A percentile compares a stretch with the other conserved stretches of the same genome.
Evolutionary conservation across 2,113 vertebrate species (phyloP).

Genomic region (Gallinago media): DNA sequence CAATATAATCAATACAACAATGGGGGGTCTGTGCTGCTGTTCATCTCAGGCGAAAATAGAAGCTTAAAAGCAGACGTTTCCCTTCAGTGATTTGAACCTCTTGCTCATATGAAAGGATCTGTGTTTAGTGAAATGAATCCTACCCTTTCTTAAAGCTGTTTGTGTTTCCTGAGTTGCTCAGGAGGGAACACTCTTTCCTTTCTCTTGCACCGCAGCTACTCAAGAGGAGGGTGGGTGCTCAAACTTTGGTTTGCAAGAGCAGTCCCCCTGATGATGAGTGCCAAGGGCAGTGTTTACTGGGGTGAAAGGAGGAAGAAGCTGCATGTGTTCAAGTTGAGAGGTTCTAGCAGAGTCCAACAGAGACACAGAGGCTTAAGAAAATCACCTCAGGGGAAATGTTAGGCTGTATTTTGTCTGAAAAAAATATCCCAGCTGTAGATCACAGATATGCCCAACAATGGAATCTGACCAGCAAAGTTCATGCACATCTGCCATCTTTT

Average conservation of each 20-base stretch:
- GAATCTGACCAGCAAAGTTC: constrained; percentile 37
- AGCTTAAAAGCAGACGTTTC: not conserved
- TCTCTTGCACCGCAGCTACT: not conserved
- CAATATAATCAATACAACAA: not conserved
- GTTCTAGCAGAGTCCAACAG: not conserved
- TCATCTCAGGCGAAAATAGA: not conserved
- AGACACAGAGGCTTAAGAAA: not conserved
- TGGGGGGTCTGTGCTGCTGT: not conserved
- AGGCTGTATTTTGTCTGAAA: not conserved
- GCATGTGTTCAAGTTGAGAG: not conserved
- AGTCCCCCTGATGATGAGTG: fast-evolving
- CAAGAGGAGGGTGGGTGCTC: not conserved
- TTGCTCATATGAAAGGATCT: not conserved
- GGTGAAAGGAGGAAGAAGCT: not conserved
- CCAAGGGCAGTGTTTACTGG: not conserved
- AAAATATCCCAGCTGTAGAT: not conserved
- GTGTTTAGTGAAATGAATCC: not conserved
- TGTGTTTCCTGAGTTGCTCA: not conserved
- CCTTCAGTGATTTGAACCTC: not conserved
- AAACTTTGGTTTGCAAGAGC: not conserved
- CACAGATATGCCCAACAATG: not conserved
- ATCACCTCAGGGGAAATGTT: not conserved
- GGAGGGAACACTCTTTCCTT: constrained; percentile 3
- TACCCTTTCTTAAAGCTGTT: not conserved
- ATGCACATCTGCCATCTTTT: not conserved